Evolutionary conservation across 1,140 invertebrate genomes (phyloP).

Genomic region (Cyphomyrmex costatus): DNA sequence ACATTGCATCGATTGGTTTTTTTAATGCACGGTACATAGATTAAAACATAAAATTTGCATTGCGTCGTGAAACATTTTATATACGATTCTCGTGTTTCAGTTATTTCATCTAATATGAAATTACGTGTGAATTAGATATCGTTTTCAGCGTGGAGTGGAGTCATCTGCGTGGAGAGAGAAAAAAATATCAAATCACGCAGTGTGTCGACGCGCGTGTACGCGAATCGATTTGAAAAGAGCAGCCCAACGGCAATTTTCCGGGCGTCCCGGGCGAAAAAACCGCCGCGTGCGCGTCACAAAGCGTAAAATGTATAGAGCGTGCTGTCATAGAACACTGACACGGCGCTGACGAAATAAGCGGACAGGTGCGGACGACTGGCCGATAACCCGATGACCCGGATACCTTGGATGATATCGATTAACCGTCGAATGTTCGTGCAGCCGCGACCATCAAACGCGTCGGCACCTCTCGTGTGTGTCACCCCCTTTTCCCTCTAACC

Average conservation of each 20-base stretch:
- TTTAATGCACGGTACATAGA: neutral
- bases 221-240: conserved; percentile 31
- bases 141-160: neutral
- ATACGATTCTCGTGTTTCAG: neutral
- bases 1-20: neutral
- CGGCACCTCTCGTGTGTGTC: neutral
- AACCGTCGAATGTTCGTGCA: conserved; percentile 61
- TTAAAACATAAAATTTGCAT: neutral
- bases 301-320: conserved; percentile 30
- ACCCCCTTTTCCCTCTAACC: neutral
- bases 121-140: conserved; percentile 13
- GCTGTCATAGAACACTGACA: conserved; percentile 15
- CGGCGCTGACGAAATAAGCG: conserved; percentile 56
- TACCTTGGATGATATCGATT: conserved; percentile 71
- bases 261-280: conserved; percentile 40
- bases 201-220: neutral
- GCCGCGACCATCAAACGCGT: conserved; percentile 48
- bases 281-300: conserved; percentile 32
- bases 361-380: conserved; percentile 60
- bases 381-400: conserved; percentile 72
- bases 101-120: neutral
- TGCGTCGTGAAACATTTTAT: neutral
- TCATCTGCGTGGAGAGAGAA: neutral
- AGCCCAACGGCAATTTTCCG: conserved; percentile 53
- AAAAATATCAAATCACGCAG: conserved; percentile 17